Base-by-base conservation (phyloP, 2,113 vertebrate genomes). In the Clupea harengus region DNA sequence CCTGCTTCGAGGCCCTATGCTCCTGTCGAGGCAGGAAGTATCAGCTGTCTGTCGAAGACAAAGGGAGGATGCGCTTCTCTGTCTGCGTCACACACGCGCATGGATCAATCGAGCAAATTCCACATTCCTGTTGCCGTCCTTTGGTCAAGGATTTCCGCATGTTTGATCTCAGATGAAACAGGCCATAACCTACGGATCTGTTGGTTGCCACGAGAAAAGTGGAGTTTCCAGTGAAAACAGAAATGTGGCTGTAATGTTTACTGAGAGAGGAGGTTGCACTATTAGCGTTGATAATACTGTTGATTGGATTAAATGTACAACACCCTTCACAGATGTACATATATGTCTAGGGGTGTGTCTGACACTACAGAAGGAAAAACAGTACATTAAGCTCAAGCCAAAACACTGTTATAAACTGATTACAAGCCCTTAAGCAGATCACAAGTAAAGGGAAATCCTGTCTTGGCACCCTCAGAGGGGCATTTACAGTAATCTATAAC, bases 371-470 rank as follows among this genome's bases (percentile, higher is more conserved):
- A 78, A 1, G 3, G 50, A 67, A 67, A 28, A 67, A 28, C 64
- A 67, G 9, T 10, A 17, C 32, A 13, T 17, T 78, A 39, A 78
- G 32, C 54, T 60, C 18, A 15, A 78, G 72, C 72, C 32, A 78
- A 78, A 39, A 17, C 72, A 13, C 28, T 44, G 54, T 60, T 60
- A 60, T 60, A 60, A 60, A 60, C 54, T 60, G 72, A 78, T 39
- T 78, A 32, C 25, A 78, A 15, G 10, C 10, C 25, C 72, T 78
- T 39, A 39, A 13, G 32, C 32, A 39, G 72, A 78, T 44, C 72
- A 78, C 28, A 78, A 44, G 28, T 78, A 78, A 78, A 78, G 72
- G 72, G 72, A 78, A 78, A 78, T 78, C 72, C 72, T 78, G 72
- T 78, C 28, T 78, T 32, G 25, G 72, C 72, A 39, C 28, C 15